Conservation (phyloP, 2,797 vertebrate genomes). For the Chaetodon trifasciatus region DNA sequence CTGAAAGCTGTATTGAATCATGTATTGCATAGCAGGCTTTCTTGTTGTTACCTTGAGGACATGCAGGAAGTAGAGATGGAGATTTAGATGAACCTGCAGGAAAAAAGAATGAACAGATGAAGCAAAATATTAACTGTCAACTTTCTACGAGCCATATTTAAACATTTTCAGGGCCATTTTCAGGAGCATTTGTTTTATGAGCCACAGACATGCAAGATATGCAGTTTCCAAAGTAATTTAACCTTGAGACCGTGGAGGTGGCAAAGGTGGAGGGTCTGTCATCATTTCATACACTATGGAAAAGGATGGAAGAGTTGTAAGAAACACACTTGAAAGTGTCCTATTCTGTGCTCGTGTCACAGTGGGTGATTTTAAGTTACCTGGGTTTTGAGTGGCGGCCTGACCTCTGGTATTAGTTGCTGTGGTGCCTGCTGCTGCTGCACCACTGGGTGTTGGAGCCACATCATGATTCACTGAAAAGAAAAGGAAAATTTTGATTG, state of each 20-base stretch:
- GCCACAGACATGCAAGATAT: neutral
- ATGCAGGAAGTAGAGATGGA: neutral
- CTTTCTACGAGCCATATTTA: neutral
- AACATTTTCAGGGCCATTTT: neutral
- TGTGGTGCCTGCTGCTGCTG: neutral
- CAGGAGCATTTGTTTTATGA: neutral
- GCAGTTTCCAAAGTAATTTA: slow-evolving; percentile 27
- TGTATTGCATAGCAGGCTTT: neutral
- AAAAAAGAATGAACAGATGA: neutral
- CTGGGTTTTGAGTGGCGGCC: slow-evolving; percentile 35
- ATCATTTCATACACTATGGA: slow-evolving; percentile 56
- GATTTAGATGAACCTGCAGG: slow-evolving; percentile 24
- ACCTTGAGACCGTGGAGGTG: slow-evolving; percentile 39
- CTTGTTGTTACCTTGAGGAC: slow-evolving; percentile 58
- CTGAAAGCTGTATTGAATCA: neutral
- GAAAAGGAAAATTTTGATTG: neutral
- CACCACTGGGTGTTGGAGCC: slow-evolving; percentile 20
- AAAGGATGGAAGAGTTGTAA: neutral
- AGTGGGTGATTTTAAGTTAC: slow-evolving; percentile 39
- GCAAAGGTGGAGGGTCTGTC: slow-evolving; percentile 41
- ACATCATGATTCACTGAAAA: slow-evolving; percentile 73
- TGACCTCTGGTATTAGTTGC: slow-evolving; percentile 12
- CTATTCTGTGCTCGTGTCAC: neutral
- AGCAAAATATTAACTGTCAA: neutral
- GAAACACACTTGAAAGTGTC: neutral